These are phyloP conservation scores for Listrodromus nycthemerus DNA, from an alignment of 2,888 invertebrate genomes.

Conservation along the genomic window DNA sequence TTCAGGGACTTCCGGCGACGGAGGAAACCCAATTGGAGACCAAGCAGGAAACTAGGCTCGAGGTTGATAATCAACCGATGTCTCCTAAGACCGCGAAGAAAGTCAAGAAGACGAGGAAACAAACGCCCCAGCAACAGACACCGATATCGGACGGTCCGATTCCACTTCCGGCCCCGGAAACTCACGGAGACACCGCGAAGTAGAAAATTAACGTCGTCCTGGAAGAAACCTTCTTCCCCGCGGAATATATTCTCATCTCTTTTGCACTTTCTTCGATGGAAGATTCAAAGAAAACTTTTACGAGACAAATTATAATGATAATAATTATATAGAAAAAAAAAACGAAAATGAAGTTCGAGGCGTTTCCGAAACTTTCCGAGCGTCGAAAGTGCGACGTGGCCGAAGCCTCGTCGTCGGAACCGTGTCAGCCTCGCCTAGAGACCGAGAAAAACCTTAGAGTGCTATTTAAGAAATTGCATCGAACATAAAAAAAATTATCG, in stretches of 20 bases:
- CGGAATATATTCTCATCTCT: neutral
- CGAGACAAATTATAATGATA: no score
- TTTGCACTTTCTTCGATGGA: conserved; percentile 12
- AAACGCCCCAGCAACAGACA: conserved; percentile 61
- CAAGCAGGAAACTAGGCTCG: conserved; percentile 54
- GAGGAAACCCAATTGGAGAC: conserved; percentile 65
- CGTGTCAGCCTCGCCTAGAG: neutral
- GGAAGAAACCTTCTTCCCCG: no score
- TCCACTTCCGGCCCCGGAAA: conserved; percentile 80
- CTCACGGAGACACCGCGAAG: conserved; percentile 57
- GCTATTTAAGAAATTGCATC: conserved; percentile 12
- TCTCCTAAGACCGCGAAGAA: conserved; percentile 77
- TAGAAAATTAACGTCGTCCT: conserved; percentile 47
- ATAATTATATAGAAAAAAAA: neutral
- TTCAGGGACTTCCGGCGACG: conserved; percentile 47
- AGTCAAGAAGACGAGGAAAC: conserved; percentile 78
- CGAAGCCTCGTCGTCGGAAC: conserved; percentile 11
- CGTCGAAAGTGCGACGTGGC: neutral
- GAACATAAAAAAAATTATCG: conserved; percentile 27
- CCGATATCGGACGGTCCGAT: conserved; percentile 80
- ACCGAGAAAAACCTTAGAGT: neutral
- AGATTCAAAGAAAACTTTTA: conserved; percentile 17
- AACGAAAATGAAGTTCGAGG: neutral
- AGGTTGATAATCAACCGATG: conserved; percentile 61
- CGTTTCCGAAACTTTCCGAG: neutral